These are phyloP conservation scores for Helicorthomorpha holstii DNA, from an alignment of 1,140 invertebrate species.

Conservation along the genomic window DNA sequence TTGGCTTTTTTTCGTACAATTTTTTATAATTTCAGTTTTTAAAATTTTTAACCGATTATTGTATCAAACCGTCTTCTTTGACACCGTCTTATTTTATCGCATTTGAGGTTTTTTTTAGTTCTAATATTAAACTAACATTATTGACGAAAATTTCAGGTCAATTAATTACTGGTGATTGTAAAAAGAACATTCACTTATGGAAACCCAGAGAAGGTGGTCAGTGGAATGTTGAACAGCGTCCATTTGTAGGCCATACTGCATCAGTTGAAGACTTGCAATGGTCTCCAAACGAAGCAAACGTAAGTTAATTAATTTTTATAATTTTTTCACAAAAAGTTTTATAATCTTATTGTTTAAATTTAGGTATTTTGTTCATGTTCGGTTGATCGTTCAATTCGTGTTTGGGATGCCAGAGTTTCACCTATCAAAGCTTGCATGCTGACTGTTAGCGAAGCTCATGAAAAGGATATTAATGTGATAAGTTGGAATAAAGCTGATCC, in stretches of 20 bases:
- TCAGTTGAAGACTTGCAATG: slow-evolving; percentile 98
- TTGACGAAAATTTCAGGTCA: slow-evolving; percentile 31
- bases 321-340: not conserved
- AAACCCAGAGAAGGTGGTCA: slow-evolving; percentile 46
- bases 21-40: not conserved
- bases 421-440: slow-evolving; percentile 83
- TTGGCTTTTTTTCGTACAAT: no score
- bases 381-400: slow-evolving; percentile 74
- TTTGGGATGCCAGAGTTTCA: slow-evolving; percentile 73
- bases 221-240: slow-evolving; percentile 78
- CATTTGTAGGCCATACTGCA: slow-evolving; percentile 66
- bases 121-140: not conserved
- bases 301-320: slow-evolving; percentile 14
- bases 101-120: not conserved
- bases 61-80: no score
- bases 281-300: slow-evolving; percentile 89
- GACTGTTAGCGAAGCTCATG: slow-evolving; percentile 68
- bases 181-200: slow-evolving; percentile 87
- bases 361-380: slow-evolving; percentile 82
- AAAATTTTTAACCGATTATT: no score
- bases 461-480: slow-evolving; percentile 91
- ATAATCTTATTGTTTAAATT: slow-evolving; percentile 2
- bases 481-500: slow-evolving; percentile 87
- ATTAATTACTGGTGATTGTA: slow-evolving; percentile 75
- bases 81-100: slow-evolving; percentile 14